Evolutionary conservation across 2,888 invertebrate species (phyloP), one percentile per base, ranked within the genome.

Genomic region (Callimorpha dominula): DNA sequence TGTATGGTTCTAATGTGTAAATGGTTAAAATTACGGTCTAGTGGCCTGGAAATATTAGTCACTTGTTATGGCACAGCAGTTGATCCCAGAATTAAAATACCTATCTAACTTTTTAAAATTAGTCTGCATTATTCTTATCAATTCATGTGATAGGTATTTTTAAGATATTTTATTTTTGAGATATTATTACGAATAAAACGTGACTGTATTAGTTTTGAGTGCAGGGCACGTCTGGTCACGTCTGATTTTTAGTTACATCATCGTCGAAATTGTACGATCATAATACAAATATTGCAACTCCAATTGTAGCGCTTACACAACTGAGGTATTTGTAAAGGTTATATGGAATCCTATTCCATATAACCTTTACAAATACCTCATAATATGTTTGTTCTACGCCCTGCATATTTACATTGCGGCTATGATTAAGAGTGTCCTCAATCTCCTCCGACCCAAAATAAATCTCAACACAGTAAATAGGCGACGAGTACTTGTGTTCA

Each of bases 171-270:
- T 57, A 17, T 68, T 67, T 57, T 67, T 68, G 14, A 20, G 42
- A 43, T 42, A 42, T 54, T 54, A 54, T 67, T 54, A 17, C 67
- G 72, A 72, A 72, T 74, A 76, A 81, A 83, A 81, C 85, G 80
- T 87, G 86, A 79, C 80, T 80, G 67, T 60, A 70, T 74, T 68
- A 71, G 81, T 81, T 85, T 82, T 78, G 72, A 76, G 68, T 72
- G 71, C 66, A 64, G 72, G 67, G 79, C 85, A 85, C 81, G 79
- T 81, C 68, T 77, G 57, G 57, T 54, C 85, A 85, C 81, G 78
- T 81, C 68, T 77, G 57, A 20, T 54, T 49, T 40, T 74, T 66
- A 49, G 70, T 80, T 83, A 80, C 76, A 77, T 77, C 73, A 74
- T 70, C 72, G 65, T 64, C 70, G 60, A 82, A 82, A 78, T 84